These are phyloP conservation scores for Synergus laeviventris DNA, from an alignment of 2,888 invertebrate species.

Conservation along the genomic window DNA sequence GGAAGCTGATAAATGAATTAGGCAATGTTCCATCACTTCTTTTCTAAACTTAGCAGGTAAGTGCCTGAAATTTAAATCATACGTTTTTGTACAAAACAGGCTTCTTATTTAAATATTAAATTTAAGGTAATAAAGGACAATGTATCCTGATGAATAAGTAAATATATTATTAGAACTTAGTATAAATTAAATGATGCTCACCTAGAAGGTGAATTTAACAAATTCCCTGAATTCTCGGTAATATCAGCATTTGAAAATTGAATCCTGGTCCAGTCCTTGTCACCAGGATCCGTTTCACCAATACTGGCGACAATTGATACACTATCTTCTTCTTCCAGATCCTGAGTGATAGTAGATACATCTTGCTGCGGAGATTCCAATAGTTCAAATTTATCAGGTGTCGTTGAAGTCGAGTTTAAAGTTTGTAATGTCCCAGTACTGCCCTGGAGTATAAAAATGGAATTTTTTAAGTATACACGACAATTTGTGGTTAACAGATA, in stretches of 20 bases:
- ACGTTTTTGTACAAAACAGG: not conserved
- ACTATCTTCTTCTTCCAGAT: slow-evolving; percentile 70
- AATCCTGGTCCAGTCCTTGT: slow-evolving; percentile 76
- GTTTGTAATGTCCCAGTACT: slow-evolving; percentile 63
- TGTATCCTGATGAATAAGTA: no score
- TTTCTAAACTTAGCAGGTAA: slow-evolving; percentile 78
- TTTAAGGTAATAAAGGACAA: no score
- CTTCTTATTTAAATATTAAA: no score
- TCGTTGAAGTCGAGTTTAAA: slow-evolving; percentile 70
- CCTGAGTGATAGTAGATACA: slow-evolving; percentile 60
- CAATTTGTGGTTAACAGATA: not conserved
- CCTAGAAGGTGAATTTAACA: slow-evolving; percentile 58
- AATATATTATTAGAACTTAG: not conserved
- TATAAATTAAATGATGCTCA: slow-evolving; percentile 33
- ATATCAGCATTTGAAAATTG: slow-evolving; percentile 67
- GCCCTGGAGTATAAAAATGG: slow-evolving; percentile 52
- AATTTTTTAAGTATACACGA: not conserved
- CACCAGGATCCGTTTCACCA: slow-evolving; percentile 71
- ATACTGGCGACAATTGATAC: slow-evolving; percentile 70
- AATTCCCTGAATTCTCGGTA: slow-evolving; percentile 59
- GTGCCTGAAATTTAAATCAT: slow-evolving; percentile 69
- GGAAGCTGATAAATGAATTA: slow-evolving; percentile 72
- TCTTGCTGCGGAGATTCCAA: slow-evolving; percentile 68
- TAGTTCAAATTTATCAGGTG: slow-evolving; percentile 72
- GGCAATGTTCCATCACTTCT: slow-evolving; percentile 78